Percentiles rank a stretch among this genome's conserved stretches.
Evolutionary conservation across 2,888 invertebrate genomes (phyloP).

Genomic region (Lithophane socia): DNA sequence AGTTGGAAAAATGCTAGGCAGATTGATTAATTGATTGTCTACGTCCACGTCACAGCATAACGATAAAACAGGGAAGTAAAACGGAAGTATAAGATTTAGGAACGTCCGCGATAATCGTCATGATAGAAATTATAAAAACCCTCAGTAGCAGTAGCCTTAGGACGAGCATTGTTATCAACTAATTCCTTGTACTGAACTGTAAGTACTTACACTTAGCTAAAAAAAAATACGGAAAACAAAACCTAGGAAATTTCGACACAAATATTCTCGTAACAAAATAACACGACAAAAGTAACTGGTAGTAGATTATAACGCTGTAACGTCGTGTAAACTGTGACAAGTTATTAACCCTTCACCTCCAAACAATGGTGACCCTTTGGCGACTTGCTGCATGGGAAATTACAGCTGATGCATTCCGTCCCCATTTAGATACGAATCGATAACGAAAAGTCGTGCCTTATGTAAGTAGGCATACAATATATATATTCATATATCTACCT

Average conservation of each 20-base stretch:
- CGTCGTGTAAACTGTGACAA: conserved; percentile 55
- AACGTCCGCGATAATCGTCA: not conserved
- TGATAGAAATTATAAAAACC: not conserved
- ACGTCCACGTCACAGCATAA: not conserved
- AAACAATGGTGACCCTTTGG: conserved; percentile 51
- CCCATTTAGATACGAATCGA: conserved; percentile 39
- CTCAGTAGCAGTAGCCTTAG: not conserved
- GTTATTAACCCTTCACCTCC: conserved; percentile 49
- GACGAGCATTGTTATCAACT: not conserved
- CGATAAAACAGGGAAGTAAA: not conserved
- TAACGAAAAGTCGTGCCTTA: conserved; percentile 21
- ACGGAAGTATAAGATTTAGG: not conserved
- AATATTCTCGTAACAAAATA: conserved; percentile 13
- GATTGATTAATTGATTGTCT: not conserved
- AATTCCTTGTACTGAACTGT: too few species aligned
- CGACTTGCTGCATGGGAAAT: conserved; percentile 52
- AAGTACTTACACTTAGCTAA: not conserved
- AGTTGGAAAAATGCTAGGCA: too few species aligned
- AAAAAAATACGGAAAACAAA: not conserved
- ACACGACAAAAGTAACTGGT: conserved; percentile 7
- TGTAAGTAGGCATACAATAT: conserved; percentile 9
- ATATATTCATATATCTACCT: conserved; percentile 17
- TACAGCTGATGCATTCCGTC: conserved; percentile 51
- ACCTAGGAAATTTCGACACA: not conserved
- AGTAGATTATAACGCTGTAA: conserved; percentile 41